Conservation (phyloP, 1,140 invertebrate genomes). For the Drosophila prosaltans region DNA sequence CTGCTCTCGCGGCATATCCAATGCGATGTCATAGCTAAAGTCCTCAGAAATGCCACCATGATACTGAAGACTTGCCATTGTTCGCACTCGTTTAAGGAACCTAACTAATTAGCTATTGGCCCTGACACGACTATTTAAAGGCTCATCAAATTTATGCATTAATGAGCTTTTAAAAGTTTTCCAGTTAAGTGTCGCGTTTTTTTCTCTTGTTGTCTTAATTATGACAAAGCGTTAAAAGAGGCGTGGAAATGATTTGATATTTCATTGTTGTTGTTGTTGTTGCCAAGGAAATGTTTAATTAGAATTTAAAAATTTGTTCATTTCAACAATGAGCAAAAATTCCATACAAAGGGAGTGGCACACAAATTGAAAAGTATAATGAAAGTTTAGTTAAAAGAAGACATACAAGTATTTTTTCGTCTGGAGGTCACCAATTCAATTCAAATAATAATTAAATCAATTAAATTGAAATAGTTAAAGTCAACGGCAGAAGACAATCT, state of each 20-base stretch:
- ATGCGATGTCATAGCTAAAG: slow-evolving; percentile 35
- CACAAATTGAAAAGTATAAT: background rate
- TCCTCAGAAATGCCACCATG: slow-evolving; percentile 56
- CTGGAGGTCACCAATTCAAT: background rate
- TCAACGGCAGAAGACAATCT: background rate
- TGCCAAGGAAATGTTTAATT: slow-evolving; percentile 57
- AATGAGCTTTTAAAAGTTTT: slow-evolving; percentile 79
- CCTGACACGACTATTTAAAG: slow-evolving; percentile 50
- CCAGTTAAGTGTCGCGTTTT: slow-evolving; percentile 32
- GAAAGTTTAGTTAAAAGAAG: background rate
- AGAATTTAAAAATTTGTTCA: slow-evolving; percentile 27
- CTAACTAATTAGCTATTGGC: slow-evolving; percentile 38
- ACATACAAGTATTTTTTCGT: background rate
- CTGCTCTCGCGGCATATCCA: slow-evolving; percentile 39
- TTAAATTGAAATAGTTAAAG: background rate
- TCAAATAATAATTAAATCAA: background rate
- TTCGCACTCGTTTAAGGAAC: background rate
- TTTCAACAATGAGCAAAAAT: slow-evolving; percentile 1
- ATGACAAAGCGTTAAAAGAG: slow-evolving; percentile 25
- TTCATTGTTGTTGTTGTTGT: slow-evolving; percentile 8
- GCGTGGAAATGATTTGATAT: slow-evolving; percentile 46
- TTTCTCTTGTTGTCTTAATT: slow-evolving; percentile 30
- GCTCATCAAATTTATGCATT: slow-evolving; percentile 67
- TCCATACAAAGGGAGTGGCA: background rate
- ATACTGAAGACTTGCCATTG: slow-evolving; percentile 62